A percentile compares a stretch with the other conserved stretches of the same genome.
phyloP scores from a whole-genome alignment of 2,888 invertebrate species.

The Gymnoscelis rufifasciata region DNA sequence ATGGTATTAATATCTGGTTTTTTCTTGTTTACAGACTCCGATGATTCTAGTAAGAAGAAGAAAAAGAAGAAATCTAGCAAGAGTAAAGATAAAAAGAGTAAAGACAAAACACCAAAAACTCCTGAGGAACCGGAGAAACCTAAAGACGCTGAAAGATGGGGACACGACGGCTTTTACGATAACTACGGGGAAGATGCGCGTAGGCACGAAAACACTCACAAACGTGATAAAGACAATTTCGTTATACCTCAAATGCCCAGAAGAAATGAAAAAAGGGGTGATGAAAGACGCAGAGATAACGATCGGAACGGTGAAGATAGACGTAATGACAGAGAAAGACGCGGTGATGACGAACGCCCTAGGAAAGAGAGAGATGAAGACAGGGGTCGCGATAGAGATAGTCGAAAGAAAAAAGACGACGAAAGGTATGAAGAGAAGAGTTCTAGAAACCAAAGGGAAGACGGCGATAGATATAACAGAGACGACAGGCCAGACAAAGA shows the following conservation, averaged over 20 bases:
- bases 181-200: conserved; percentile 63
- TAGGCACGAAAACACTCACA: conserved; percentile 41
- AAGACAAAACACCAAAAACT: conserved; percentile 40
- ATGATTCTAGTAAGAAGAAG: conserved; percentile 42
- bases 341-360: conserved; percentile 7
- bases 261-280: conserved; percentile 25
- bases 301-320: conserved; percentile 9
- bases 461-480: conserved; percentile 24
- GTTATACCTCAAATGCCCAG: conserved; percentile 33
- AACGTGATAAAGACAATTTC: conserved; percentile 46
- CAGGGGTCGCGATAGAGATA: conserved; percentile 11
- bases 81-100: conserved; percentile 38
- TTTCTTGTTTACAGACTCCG: conserved; percentile 46
- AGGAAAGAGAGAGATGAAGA: conserved; percentile 21
- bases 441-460: conserved; percentile 4
- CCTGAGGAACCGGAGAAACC: conserved; percentile 40
- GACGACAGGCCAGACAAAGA: conserved; percentile 20
- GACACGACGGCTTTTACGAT: conserved; percentile 69
- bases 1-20: no score
- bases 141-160: conserved; percentile 49
- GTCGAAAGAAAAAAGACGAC: not conserved
- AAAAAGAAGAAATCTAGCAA: conserved; percentile 45
- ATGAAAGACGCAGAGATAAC: conserved; percentile 17
- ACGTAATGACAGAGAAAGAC: conserved; percentile 1
- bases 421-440: not conserved